These are phyloP conservation scores for Gobius niger DNA, from an alignment of 2,113 vertebrate genomes.

Conservation along the genomic window DNA sequence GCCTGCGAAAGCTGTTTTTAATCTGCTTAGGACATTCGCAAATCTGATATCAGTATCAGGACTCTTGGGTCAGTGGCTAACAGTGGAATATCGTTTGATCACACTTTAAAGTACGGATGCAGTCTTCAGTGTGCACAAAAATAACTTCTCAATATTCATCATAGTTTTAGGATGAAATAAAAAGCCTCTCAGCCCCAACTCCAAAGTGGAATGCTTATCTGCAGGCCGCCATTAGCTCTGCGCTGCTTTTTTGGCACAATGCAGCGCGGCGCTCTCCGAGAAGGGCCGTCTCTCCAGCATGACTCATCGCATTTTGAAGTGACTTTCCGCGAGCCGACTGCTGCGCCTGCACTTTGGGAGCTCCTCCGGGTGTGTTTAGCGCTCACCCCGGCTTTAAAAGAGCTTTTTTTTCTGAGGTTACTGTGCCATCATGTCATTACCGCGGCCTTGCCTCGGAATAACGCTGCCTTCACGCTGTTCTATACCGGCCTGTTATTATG, in stretches of 20 bases:
- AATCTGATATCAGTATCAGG: too few species aligned
- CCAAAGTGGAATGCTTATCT: neutral
- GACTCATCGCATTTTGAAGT: slow-evolving; percentile 59
- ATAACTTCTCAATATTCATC: too few species aligned
- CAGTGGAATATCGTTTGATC: too few species aligned
- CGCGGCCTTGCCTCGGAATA: neutral
- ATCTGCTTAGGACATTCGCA: too few species aligned
- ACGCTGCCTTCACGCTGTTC: neutral
- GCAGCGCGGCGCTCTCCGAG: slow-evolving; percentile 24
- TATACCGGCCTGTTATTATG: neutral
- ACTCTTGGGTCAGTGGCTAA: too few species aligned
- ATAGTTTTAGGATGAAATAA: neutral
- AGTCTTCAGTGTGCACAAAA: too few species aligned
- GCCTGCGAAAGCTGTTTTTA: too few species aligned
- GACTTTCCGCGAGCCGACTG: slow-evolving; percentile 40
- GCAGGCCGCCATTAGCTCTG: slow-evolving; percentile 11
- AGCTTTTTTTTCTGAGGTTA: slow-evolving; percentile 35
- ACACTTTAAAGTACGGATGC: too few species aligned
- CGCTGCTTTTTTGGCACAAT: slow-evolving; percentile 30
- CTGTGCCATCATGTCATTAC: slow-evolving; percentile 33
- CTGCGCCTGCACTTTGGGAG: slow-evolving; percentile 49
- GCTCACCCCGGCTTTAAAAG: slow-evolving; percentile 25
- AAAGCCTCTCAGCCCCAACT: neutral
- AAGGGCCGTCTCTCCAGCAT: slow-evolving; percentile 29
- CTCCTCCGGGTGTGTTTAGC: slow-evolving; percentile 37